Conservation (phyloP, 2,113 vertebrate genomes). For the Sialia sialis region DNA sequence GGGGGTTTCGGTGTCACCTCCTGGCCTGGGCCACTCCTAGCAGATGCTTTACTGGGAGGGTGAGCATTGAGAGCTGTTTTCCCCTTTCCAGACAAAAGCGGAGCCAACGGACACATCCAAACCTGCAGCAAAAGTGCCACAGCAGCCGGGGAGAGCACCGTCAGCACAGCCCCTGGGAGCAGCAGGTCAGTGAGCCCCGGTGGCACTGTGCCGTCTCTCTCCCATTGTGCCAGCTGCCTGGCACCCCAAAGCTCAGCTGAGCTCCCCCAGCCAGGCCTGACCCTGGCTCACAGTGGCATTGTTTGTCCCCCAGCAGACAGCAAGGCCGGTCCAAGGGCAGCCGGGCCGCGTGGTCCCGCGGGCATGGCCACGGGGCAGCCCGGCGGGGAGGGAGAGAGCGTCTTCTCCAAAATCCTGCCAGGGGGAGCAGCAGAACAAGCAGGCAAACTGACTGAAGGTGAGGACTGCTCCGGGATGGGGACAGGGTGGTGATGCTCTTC, state of each 20-base stretch:
- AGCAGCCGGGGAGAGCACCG: conserved; percentile 77
- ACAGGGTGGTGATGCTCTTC: accelerated
- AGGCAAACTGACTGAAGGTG: conserved; percentile 97
- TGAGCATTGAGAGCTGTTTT: not conserved
- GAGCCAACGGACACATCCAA: conserved; percentile 76
- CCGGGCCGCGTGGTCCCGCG: conserved; percentile 70
- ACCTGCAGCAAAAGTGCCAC: conserved; percentile 78
- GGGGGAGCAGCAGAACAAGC: conserved; percentile 96
- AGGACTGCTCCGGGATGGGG: not conserved
- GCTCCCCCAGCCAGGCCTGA: accelerated
- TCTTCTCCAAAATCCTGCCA: conserved; percentile 93
- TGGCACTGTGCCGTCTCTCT: not conserved
- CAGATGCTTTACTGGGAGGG: not conserved
- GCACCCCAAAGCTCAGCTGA: not conserved
- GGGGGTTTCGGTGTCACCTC: accelerated
- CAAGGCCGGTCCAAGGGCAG: conserved; percentile 72
- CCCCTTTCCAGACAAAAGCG: conserved; percentile 73
- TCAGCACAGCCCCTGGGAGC: conserved; percentile 74
- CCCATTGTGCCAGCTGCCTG: accelerated
- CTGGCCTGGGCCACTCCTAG: accelerated
- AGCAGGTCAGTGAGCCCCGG: conserved; percentile 75
- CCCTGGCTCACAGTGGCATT: not conserved
- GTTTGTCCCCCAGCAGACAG: conserved; percentile 68
- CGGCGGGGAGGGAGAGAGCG: conserved; percentile 84
- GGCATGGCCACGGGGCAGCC: conserved; percentile 75